These are phyloP conservation scores for Pseudanteris insignis DNA, from an alignment of 2,888 invertebrate species.

Conservation along the genomic window DNA sequence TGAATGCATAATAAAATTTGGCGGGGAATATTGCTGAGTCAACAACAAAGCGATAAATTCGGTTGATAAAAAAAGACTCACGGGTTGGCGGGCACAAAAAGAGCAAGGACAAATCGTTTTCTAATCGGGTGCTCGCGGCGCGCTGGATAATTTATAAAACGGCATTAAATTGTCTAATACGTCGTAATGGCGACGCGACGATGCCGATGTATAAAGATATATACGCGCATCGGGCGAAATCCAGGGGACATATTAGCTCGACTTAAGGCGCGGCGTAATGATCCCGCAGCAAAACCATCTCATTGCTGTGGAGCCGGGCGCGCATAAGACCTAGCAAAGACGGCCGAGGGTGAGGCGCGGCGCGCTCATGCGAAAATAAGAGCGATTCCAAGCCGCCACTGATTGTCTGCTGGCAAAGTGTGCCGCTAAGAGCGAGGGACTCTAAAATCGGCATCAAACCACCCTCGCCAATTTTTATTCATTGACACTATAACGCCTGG, in stretches of 20 bases:
- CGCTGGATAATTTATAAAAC: slow-evolving; percentile 63
- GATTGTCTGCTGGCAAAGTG: slow-evolving; percentile 53
- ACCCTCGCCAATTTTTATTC: slow-evolving; percentile 64
- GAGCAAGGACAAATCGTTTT: slow-evolving; percentile 47
- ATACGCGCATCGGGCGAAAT: slow-evolving; percentile 40
- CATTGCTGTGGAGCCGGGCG: slow-evolving; percentile 49
- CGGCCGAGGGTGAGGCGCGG: slow-evolving; percentile 35
- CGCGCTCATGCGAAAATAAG: slow-evolving; percentile 63
- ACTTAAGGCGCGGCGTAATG: slow-evolving; percentile 66
- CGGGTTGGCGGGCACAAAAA: slow-evolving; percentile 36
- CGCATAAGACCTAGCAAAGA: slow-evolving; percentile 23
- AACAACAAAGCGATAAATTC: slow-evolving; percentile 39
- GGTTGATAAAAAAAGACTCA: slow-evolving; percentile 15
- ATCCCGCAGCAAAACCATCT: slow-evolving; percentile 60
- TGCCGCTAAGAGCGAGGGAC: slow-evolving; percentile 45
- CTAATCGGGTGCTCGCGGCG: slow-evolving; percentile 50
- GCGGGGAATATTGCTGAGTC: slow-evolving; percentile 27
- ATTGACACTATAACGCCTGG: slow-evolving; percentile 62
- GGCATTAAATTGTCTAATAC: slow-evolving; percentile 62
- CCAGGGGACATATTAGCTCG: slow-evolving; percentile 64
- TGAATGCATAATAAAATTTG: slow-evolving; percentile 5
- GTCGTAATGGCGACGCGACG: slow-evolving; percentile 52
- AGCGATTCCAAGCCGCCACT: slow-evolving; percentile 59
- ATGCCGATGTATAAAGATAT: slow-evolving; percentile 44
- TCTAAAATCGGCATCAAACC: slow-evolving; percentile 63